phyloP scores from a whole-genome alignment of 2,797 vertebrate species.

The Enteromius treurensis region DNA sequence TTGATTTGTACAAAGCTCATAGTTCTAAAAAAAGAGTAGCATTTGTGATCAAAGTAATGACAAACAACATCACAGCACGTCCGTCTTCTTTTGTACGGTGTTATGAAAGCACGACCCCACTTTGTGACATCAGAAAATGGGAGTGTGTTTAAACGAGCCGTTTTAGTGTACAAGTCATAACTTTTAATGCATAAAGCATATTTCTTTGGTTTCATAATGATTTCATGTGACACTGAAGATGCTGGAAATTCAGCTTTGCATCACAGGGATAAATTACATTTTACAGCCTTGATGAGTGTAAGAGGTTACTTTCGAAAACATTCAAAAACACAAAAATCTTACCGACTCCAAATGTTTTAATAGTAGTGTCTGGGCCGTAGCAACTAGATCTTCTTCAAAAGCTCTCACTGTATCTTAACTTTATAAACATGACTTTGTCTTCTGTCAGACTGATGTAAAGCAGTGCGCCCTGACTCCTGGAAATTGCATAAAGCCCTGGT shows the following conservation, averaged over 20 bases:
- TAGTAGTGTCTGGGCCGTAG: no score
- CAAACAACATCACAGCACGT: no score
- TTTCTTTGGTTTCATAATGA: neutral
- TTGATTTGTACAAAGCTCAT: no score
- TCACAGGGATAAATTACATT: neutral
- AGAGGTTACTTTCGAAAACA: neutral
- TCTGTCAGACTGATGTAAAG: neutral
- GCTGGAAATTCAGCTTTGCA: neutral
- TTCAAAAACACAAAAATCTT: neutral
- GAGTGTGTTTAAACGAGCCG: no score
- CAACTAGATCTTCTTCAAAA: neutral
- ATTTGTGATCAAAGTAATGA: no score
- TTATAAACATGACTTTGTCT: neutral
- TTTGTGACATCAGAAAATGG: no score
- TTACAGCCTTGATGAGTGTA: neutral
- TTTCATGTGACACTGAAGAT: neutral
- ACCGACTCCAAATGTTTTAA: neutral
- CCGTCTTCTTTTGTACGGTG: no score
- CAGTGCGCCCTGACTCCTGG: neutral
- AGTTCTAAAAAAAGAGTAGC: no score
- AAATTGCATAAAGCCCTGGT: neutral
- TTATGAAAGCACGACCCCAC: no score
- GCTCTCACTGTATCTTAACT: no score
- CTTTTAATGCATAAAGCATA: no score
- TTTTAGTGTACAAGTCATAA: no score